These are phyloP conservation scores for Phalloptychus januarius DNA, from an alignment of 2,797 vertebrate genomes.

Conservation along the genomic window DNA sequence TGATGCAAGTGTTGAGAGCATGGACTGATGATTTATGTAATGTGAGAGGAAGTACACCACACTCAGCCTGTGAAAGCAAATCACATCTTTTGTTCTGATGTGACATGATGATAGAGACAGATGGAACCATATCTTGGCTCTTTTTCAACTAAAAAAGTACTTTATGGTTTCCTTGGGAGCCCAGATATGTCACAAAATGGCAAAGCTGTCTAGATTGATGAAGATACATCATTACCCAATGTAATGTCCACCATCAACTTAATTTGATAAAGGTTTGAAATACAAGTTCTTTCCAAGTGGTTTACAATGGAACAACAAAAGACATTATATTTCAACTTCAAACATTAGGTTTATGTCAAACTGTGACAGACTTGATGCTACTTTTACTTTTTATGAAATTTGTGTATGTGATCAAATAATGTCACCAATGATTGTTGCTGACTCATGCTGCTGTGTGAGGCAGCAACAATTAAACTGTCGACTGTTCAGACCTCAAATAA, in stretches of 20 bases:
- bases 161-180: background rate
- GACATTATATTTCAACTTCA: background rate
- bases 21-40: background rate
- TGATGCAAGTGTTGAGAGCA: background rate
- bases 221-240: background rate
- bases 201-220: background rate
- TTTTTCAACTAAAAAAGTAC: background rate
- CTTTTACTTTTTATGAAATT: background rate
- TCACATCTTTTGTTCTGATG: constrained; percentile 1
- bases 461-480: background rate
- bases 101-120: background rate
- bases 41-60: background rate
- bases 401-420: background rate
- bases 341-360: background rate
- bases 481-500: background rate
- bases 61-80: background rate
- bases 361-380: background rate
- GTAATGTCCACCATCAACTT: background rate
- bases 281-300: background rate
- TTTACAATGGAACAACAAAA: background rate
- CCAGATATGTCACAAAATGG: background rate
- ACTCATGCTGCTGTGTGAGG: too few relatives aligned
- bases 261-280: background rate
- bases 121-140: background rate
- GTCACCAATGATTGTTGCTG: background rate